phyloP scores from a whole-genome alignment of 2,797 vertebrate species.

The Anabas testudineus region DNA sequence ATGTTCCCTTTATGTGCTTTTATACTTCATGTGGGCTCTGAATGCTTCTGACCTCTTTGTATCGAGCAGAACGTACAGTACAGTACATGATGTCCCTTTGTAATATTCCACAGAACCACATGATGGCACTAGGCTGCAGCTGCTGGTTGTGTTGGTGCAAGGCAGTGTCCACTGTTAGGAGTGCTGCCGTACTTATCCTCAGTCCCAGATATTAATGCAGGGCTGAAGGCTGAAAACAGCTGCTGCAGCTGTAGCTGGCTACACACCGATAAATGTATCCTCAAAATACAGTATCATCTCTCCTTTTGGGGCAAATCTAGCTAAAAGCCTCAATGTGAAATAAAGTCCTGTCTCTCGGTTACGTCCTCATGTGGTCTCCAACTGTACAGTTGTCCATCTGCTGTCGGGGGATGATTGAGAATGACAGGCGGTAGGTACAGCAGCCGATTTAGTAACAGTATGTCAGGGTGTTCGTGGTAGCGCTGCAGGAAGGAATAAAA shows the following conservation, averaged over 20 bases:
- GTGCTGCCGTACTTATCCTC: conserved; percentile 37
- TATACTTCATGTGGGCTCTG: not conserved
- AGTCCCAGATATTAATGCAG: conserved; percentile 7
- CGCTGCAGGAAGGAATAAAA: conserved; percentile 30
- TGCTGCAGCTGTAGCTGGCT: not conserved
- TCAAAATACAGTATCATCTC: not conserved
- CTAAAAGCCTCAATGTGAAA: not conserved
- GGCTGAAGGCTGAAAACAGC: not conserved
- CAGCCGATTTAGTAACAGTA: conserved; percentile 47
- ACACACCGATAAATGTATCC: not conserved
- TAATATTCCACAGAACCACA: conserved; percentile 42
- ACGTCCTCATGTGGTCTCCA: conserved; percentile 31
- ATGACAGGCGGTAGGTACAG: conserved; percentile 35
- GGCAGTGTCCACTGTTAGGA: conserved; percentile 19
- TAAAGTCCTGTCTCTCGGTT: not conserved
- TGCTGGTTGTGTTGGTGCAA: conserved; percentile 1
- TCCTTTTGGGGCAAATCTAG: not conserved
- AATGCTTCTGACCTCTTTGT: not conserved
- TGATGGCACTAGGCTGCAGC: conserved; percentile 55
- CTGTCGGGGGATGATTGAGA: conserved; percentile 22
- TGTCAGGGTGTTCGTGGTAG: conserved; percentile 9
- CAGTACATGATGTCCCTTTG: not conserved
- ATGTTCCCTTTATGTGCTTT: no score
- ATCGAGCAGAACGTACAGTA: no score
- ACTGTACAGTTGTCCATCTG: conserved; percentile 25